Conservation (phyloP, 30 jellyfish, hydroid and myxozoan genomes). For the Catostylus mosaicus region DNA sequence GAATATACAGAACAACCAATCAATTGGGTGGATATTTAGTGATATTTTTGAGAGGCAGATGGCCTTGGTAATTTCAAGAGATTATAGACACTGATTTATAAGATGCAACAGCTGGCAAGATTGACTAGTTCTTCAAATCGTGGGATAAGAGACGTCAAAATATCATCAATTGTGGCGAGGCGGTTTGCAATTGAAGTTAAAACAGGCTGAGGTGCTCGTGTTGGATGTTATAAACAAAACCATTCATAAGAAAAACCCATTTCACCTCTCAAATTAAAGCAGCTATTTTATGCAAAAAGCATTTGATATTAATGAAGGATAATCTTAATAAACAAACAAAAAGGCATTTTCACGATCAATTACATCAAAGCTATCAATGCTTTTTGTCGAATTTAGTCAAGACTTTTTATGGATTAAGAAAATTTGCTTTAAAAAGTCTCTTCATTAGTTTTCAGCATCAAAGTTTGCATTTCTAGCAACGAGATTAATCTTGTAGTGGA, state of each 20-base stretch:
- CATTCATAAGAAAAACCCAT: neutral
- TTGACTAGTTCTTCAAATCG: slow-evolving; percentile 8
- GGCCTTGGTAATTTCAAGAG: slow-evolving; percentile 31
- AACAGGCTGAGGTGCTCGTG: neutral
- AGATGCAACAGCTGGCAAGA: slow-evolving; percentile 26
- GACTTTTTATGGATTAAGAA: no score
- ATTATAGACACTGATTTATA: slow-evolving; percentile 29
- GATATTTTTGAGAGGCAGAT: slow-evolving; percentile 30
- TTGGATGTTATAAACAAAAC: neutral
- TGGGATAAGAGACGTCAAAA: slow-evolving; percentile 24
- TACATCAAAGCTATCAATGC: no score
- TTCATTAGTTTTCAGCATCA: no score
- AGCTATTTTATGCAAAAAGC: neutral
- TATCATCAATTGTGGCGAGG: slow-evolving; percentile 27
- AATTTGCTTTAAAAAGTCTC: no score
- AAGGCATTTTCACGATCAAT: no score
- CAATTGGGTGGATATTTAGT: neutral
- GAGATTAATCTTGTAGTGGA: no score
- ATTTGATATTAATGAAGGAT: no score
- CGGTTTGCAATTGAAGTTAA: slow-evolving; percentile 23
- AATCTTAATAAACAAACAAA: no score
- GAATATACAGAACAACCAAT: neutral
- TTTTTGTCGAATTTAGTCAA: no score
- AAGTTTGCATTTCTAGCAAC: no score
- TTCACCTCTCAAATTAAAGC: neutral